Percentiles rank a stretch among this genome's conserved stretches.
phyloP scores from a whole-genome alignment of 2,888 invertebrate genomes.

The Bimastos eiseni region DNA sequence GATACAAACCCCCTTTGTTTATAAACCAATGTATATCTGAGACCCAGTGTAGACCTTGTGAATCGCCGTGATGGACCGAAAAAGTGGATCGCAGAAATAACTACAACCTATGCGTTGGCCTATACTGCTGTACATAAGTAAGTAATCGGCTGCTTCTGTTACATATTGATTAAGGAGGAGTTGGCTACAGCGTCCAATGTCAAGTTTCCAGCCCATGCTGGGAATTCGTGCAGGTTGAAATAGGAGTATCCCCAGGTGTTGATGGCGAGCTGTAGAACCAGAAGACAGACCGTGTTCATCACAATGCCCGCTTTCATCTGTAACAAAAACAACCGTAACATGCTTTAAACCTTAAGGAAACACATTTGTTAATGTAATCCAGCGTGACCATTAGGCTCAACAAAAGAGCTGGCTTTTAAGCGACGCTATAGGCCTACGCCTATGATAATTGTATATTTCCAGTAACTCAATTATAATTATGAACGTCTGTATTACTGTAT shows the following conservation, averaged over 20 bases:
- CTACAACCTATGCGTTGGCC: neutral
- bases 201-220: conserved; percentile 47
- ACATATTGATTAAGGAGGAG: neutral
- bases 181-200: neutral
- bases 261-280: conserved; percentile 48
- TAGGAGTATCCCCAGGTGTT: conserved; percentile 52
- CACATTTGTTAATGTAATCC: neutral
- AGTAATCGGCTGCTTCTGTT: neutral
- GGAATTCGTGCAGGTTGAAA: conserved; percentile 48
- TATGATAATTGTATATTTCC: too few species aligned
- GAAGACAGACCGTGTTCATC: conserved; percentile 51
- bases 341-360: too few species aligned
- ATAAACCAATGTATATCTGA: too few species aligned
- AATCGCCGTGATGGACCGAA: neutral
- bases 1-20: too few species aligned
- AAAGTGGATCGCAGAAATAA: neutral
- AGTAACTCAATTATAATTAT: too few species aligned
- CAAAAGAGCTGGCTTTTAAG: too few species aligned
- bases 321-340: neutral
- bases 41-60: too few species aligned
- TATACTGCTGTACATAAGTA: neutral
- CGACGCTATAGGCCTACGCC: too few species aligned
- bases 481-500: too few species aligned
- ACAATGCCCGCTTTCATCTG: conserved; percentile 52
- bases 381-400: too few species aligned